A percentile compares a stretch with the other conserved stretches of the same genome.
phyloP scores from a whole-genome alignment of 2,797 vertebrate genomes.

The Yasuhikotakia modesta region DNA sequence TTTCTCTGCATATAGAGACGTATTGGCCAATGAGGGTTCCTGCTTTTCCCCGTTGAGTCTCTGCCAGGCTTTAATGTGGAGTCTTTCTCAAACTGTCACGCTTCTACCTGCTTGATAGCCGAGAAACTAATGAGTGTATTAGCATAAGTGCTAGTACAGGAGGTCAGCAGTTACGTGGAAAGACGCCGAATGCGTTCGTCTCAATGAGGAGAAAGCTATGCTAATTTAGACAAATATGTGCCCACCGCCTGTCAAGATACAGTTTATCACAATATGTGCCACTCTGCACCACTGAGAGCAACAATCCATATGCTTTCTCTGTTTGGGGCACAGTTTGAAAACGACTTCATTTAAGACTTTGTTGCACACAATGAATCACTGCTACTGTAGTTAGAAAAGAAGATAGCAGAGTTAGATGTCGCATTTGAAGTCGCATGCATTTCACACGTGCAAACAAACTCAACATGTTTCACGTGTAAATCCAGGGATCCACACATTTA shows the following conservation, averaged over 20 bases:
- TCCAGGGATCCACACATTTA: too few species aligned
- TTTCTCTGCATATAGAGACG: constrained; percentile 57
- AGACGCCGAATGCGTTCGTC: constrained; percentile 20
- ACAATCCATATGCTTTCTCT: constrained; percentile 29
- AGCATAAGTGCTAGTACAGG: constrained; percentile 51
- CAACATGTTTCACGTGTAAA: too few species aligned
- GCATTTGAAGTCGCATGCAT: background rate
- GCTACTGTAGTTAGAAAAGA: constrained; percentile 7
- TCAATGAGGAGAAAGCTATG: constrained; percentile 27
- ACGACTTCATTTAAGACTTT: constrained; percentile 38
- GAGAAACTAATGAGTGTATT: constrained; percentile 57
- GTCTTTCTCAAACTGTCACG: constrained; percentile 53
- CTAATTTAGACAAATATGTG: constrained; percentile 48
- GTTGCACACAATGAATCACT: constrained; percentile 28
- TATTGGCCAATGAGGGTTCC: constrained; percentile 57
- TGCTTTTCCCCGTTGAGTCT: constrained; percentile 56
- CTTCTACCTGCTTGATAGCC: constrained; percentile 55
- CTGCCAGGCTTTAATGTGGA: constrained; percentile 60
- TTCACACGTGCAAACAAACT: too few species aligned
- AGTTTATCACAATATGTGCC: constrained; percentile 44
- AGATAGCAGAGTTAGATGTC: constrained; percentile 2
- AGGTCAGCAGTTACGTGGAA: constrained; percentile 47
- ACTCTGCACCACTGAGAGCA: constrained; percentile 37
- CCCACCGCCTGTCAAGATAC: constrained; percentile 35
- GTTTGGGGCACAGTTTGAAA: constrained; percentile 41